Base-by-base conservation (phyloP, 92 coral and sea anemone genomes). In the Galaxea fascicularis region DNA sequence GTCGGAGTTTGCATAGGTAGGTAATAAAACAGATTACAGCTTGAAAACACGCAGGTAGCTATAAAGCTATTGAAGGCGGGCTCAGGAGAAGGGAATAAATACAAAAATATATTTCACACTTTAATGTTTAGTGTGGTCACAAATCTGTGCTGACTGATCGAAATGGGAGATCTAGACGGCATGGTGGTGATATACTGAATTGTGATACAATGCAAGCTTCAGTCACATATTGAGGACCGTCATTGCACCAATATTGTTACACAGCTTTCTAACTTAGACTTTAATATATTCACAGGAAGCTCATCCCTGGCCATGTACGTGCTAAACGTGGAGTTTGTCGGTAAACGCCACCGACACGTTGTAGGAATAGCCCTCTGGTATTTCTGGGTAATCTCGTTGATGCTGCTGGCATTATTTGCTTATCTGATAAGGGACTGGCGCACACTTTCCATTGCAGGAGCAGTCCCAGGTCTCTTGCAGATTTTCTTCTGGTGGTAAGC, bases 401-500 rank as follows among this genome's bases (percentile, higher is more conserved):
- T 88, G 91, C 31, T 70, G 26, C 27, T 83, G 60, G 6, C 85
- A 15, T 47, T 82, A 71, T 39, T 82, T 17, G 88, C 73, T 26
- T 88, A 82, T 39, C 67, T 82, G 31, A 59, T 88, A 25, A 76
- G 91, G 39, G 91, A 88, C 65, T 88, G 91, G 91, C 78, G 91
- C 16, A 83, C 77, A 26, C 77, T 88, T 56, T 57, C 91, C 47
- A 82, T 83, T 30, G 91, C 68, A 14, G 84, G 73, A 46, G 66
- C 91, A 18, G 88, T 31, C 46, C 88, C 91, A 74, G 91, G 88
- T 25, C 76, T 88, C 26, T 65, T 83, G 64, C 84, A 67, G 27
- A 71, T 88, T n/a, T 77, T 88, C 85, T 67, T 70, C 29, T 88
- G 91, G 88, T 88, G 91, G 91, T 83, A 69, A 45, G 91, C 14